Base-by-base conservation (phyloP, 2,113 vertebrate species). In the Poeciliopsis occidentalis region DNA sequence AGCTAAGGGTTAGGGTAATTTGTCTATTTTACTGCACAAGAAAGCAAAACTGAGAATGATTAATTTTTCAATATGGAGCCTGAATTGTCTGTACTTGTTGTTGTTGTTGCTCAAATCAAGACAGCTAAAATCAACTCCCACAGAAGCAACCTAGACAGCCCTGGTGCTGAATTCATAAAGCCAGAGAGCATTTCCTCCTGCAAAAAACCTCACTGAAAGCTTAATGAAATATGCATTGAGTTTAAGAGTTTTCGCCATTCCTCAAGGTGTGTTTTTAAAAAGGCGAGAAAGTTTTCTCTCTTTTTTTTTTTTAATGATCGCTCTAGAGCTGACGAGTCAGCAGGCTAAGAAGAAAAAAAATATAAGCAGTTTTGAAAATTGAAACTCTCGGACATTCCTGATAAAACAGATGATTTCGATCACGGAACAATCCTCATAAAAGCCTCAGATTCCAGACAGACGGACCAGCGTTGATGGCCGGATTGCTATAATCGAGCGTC, bases 401-500 rank as follows among this genome's bases (percentile, higher is more conserved):
- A 32, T 30, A 64, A 64, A 32, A 12, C 60, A 57, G 44, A 51
- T 37, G 29, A 60, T 24, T 51, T 22, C 37, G n/a, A 65, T 64
- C 31, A 64, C 60, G n/a, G 24, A 65, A 57, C 19, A 68, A 70
- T 32, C 54, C 75, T 57, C 27, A 77, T 64, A 61, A 31, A 30
- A n/a, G 67, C 61, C 22, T 57, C n/a, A 13, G 27, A 64, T 62
- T 70, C 67, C 32, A 77, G 61, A 39, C 44, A 51, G 65, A 76
- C 31, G 47, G 32, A n/a, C 7, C 15, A 34, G 29, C 63, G 44
- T 70, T 70, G 62, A 70, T 11, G 19, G 13, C 29, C 32, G 54
- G 60, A 76, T 76, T 62, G 61, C 54, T 13, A 29, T 27, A 76
- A 76, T 54, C 67, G 37, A 61, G 2, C 70, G 67, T 37, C 37